Evolutionary conservation across 2,888 invertebrate species (phyloP).

Genomic region (Stomorhina lunata): DNA sequence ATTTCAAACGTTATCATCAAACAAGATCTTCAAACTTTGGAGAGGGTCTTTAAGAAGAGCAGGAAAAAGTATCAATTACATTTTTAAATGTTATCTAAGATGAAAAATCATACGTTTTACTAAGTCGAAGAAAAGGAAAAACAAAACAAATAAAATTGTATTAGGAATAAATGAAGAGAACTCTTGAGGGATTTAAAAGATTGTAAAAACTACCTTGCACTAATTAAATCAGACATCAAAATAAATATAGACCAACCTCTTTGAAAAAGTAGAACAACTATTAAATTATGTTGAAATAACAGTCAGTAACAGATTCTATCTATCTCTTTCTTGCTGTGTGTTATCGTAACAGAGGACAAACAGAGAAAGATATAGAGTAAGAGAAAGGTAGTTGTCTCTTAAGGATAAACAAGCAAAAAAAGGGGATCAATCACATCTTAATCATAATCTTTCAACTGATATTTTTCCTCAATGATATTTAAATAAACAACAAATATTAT

Average conservation of each 20-base stretch:
- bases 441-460: constrained; percentile 12
- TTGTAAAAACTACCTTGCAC: constrained; percentile 2
- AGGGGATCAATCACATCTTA: constrained; percentile 55
- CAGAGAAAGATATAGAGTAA: not conserved
- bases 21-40: not conserved
- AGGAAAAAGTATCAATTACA: constrained; percentile 42
- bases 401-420: not conserved
- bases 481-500: constrained; percentile 25
- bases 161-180: not conserved
- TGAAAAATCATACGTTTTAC: not conserved
- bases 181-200: not conserved
- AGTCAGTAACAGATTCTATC: not conserved
- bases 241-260: not conserved
- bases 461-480: not conserved
- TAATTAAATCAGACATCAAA: constrained; percentile 38
- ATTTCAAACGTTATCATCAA: not conserved
- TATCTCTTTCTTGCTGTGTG: too few relatives aligned
- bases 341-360: not conserved
- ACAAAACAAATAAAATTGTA: constrained; percentile 41
- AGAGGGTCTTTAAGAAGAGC: not conserved
- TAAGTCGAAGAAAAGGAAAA: not conserved
- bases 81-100: constrained; percentile 8
- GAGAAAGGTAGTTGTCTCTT: not conserved
- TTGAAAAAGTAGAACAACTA: constrained; percentile 1
- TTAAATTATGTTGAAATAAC: too few relatives aligned